Evolutionary conservation across 2,888 invertebrate species (phyloP), one percentile per base, ranked within the genome.

Genomic region (Orchestes rusci): DNA sequence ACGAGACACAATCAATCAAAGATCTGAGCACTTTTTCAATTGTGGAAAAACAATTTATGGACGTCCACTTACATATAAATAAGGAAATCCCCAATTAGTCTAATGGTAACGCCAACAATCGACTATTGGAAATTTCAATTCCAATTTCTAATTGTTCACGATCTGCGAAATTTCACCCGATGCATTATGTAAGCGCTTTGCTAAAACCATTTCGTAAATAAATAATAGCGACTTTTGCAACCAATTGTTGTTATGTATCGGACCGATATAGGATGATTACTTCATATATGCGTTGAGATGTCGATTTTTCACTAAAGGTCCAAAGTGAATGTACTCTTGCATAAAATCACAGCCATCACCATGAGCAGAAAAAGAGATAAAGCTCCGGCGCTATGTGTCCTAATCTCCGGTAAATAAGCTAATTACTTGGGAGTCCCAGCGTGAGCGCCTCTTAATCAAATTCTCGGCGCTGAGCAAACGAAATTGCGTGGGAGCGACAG

Each of bases 101-200:
- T 32, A 44, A 40, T 42, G 42, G 33, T 46, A 42, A 42, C 42
- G 46, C 46, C 45, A 41, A 48, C 48, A 48, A 48, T 44, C 48
- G 48, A 48, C 48, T 48, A 43, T 48, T 44, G 33, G 38, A 43
- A 51, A 51, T 51, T 51, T 51, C 48, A 51, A 43, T 49, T 48
- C 43, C 48, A 48, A 48, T 48, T 51, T 51, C 48, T 48, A 48
- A 51, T 51, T 51, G 51, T 51, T 48, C 51, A 51, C 51, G 48
- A 51, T 45, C 48, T 43, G 40, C 39, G 36, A 43, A 51, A 51
- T 51, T 51, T 51, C 48, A 51, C 48, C 36, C 27, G 20, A 40
- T 35, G 19, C 40, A 33, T 47, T 42, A 41, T 38, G 46, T 46
- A 46, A 46, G 37, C 36, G 34, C 19, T 45, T 40, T 45, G 39